Evolutionary conservation across 2,113 vertebrate genomes (phyloP).

Genomic region (Marmota monax): DNA sequence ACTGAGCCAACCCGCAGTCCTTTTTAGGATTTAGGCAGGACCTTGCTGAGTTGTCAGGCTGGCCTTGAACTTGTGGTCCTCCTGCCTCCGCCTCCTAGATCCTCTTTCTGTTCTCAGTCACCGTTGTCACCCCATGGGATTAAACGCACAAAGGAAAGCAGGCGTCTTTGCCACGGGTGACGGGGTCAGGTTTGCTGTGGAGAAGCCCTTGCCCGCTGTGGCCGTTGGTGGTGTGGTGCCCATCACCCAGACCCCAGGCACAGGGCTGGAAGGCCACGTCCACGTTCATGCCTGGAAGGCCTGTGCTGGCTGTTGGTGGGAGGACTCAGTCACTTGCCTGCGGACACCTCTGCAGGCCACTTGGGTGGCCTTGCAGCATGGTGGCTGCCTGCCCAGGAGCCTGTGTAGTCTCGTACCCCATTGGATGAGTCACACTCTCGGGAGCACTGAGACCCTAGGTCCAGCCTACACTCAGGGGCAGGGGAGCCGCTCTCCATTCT

Average conservation of each 20-base stretch:
- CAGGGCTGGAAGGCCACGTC: background rate
- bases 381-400: background rate
- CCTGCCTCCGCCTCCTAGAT: no score
- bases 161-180: background rate
- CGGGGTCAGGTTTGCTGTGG: rapidly evolving
- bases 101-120: background rate
- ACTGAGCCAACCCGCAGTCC: no score
- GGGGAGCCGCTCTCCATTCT: background rate
- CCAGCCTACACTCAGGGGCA: no score
- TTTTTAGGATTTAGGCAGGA: no score
- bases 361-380: background rate
- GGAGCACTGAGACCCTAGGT: background rate
- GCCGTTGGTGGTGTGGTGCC: no score
- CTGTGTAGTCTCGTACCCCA: background rate
- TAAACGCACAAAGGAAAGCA: background rate
- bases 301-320: rapidly evolving
- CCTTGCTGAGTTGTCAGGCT: no score
- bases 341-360: background rate
- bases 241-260: rapidly evolving
- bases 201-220: background rate
- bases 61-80: no score
- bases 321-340: rapidly evolving
- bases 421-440: background rate
- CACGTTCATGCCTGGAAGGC: background rate
- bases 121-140: rapidly evolving